Evolutionary conservation across 2,797 vertebrate genomes (phyloP).

Genomic region (Cetoscarus ocellatus): DNA sequence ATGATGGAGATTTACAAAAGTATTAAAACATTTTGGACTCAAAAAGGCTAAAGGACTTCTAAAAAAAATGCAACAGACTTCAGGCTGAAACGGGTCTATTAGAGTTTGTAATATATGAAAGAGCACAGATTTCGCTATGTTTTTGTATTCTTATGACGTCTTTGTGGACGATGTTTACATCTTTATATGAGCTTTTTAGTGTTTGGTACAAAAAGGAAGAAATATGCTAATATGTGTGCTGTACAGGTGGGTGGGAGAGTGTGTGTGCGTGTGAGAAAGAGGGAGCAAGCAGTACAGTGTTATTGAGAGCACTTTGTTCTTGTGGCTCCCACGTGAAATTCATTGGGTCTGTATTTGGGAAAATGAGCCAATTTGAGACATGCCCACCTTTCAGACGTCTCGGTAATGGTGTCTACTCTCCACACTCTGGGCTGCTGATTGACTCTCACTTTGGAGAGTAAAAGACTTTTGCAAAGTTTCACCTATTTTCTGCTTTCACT

Average conservation of each 20-base stretch:
- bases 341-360: conserved; percentile 59
- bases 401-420: conserved; percentile 44
- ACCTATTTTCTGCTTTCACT: neutral
- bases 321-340: conserved; percentile 69
- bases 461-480: conserved; percentile 26
- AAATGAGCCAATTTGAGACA: conserved; percentile 47
- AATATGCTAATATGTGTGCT: conserved; percentile 19
- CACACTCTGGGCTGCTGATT: conserved; percentile 41
- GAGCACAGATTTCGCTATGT: conserved; percentile 30
- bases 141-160: conserved; percentile 48
- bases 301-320: conserved; percentile 70
- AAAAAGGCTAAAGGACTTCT: neutral
- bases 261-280: neutral
- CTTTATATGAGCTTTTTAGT: conserved; percentile 57
- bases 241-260: neutral
- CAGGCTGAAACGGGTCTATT: conserved; percentile 4
- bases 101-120: conserved; percentile 29
- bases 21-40: neutral
- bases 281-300: conserved; percentile 21
- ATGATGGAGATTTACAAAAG: neutral
- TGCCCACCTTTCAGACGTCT: conserved; percentile 39
- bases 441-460: conserved; percentile 29
- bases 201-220: conserved; percentile 62
- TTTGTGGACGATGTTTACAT: conserved; percentile 65
- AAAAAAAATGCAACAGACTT: neutral